A percentile compares a stretch with the other conserved stretches of the same genome.
Evolutionary conservation across 2,888 invertebrate genomes (phyloP).

Genomic region (Mesodorylaimus sp.): DNA sequence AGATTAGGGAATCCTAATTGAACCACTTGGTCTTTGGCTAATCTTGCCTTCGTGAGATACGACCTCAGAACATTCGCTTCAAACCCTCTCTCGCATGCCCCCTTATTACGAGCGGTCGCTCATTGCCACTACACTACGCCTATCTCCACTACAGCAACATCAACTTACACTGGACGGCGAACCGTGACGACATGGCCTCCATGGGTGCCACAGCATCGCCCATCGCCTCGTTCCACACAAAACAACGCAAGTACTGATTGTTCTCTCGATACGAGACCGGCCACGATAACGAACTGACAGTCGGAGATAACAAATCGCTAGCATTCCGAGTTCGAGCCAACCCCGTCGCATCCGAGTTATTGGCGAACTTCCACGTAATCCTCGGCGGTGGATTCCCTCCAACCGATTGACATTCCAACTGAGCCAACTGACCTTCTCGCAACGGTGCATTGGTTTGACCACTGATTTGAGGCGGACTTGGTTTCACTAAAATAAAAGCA

Average conservation of each 20-base stretch:
- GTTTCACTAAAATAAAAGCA: constrained; percentile 20
- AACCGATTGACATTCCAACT: constrained; percentile 20
- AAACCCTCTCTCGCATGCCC: too few species aligned
- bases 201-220: not conserved
- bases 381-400: constrained; percentile 25
- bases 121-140: too few species aligned
- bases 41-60: too few species aligned
- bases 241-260: not conserved
- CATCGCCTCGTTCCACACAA: not conserved
- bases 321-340: not conserved
- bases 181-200: not conserved
- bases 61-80: too few species aligned
- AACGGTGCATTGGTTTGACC: constrained; percentile 18
- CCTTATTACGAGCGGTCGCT: too few species aligned
- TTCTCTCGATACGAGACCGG: not conserved
- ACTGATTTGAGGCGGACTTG: constrained; percentile 19
- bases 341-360: constrained; percentile 5
- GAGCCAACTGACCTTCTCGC: constrained; percentile 19
- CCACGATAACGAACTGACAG: not conserved
- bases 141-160: too few species aligned
- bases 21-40: too few species aligned
- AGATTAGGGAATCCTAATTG: too few species aligned
- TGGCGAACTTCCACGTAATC: constrained; percentile 16
- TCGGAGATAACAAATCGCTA: not conserved
- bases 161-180: not conserved